A percentile compares a stretch with the other conserved stretches of the same genome.
Conservation (phyloP, 2,797 vertebrate genomes). For the Tauraco hartlaubi region DNA sequence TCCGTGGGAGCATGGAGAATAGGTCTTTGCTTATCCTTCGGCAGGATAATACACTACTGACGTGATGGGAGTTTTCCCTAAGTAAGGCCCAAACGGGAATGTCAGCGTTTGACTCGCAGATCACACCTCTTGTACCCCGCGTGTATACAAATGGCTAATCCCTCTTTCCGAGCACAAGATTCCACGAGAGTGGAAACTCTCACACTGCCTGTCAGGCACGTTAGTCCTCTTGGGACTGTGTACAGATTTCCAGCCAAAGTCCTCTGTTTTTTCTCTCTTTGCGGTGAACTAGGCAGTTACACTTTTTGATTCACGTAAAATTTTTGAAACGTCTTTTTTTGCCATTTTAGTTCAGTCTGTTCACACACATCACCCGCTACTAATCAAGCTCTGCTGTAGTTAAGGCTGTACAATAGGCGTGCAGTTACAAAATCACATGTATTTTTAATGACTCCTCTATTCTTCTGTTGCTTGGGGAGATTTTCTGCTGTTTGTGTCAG, state of each 20-base stretch:
- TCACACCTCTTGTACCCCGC: neutral
- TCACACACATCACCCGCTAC: neutral
- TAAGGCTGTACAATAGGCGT: neutral
- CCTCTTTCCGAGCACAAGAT: neutral
- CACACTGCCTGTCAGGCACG: neutral
- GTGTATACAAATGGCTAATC: neutral
- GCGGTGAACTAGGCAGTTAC: neutral
- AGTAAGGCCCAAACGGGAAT: neutral
- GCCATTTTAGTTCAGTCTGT: neutral
- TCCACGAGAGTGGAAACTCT: neutral
- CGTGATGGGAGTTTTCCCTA: neutral
- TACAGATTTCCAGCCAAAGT: neutral
- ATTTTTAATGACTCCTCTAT: neutral
- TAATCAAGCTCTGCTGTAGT: neutral
- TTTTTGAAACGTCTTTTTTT: neutral
- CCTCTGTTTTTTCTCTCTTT: neutral
- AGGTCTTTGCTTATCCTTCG: neutral
- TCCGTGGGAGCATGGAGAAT: fast-evolving
- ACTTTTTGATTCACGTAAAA: neutral
- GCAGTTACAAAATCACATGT: neutral
- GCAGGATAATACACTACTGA: neutral
- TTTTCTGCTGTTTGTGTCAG: neutral
- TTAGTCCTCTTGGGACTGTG: neutral
- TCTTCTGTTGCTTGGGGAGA: neutral
- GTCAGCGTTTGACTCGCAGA: neutral